Evolutionary conservation across 2,113 vertebrate genomes (phyloP), one percentile per base, ranked within the genome.

Genomic region (Embiotoca jacksoni): DNA sequence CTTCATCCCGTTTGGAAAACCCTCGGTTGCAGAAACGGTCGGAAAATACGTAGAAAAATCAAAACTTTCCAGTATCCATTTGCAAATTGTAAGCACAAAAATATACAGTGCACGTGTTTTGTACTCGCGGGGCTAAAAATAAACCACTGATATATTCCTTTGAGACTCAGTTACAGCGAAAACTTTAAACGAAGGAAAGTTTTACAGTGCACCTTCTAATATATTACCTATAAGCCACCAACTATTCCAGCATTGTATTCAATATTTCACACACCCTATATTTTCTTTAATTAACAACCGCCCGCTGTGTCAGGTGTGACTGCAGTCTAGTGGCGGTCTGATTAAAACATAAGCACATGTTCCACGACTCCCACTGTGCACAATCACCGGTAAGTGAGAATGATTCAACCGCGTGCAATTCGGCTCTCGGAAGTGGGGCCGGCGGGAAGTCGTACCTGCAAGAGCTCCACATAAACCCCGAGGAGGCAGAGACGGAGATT

Each of bases 371-470:
- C 85, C 72, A 60, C 82, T 36, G 73, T 1, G 77, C 60, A 82
- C 72, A 65, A 72, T 88, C 78, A 65, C 64, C 14, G 54, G 54
- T 78, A 66, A 86, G 60, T 52, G 61, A 81, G 76, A 80, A 91
- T 91, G 89, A 92, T 75, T 90, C 87, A 92, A 93, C 73, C 0
- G 52, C 61, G 3, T 54, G 90, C 30, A 92, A 92, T 23, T 62
- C 72, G 23, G 72, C 63, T 23, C 60, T 66, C 4, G 11, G 55
- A 70, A 52, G 73, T 5, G 37, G 44, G 67, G 61, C 64, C 60
- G 61, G 75, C 15, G 41, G 75, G 39, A 74, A 75, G 15, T 55
- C 56, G 41, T 55, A 83, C 79, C 82, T 77, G 62, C 49, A 50
- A 75, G 67, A 78, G 72, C 68, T 41, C 6, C 44, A 50, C 39